Evolutionary conservation across 2,797 vertebrate species (phyloP).

Genomic region (Pogoniulus pusillus): DNA sequence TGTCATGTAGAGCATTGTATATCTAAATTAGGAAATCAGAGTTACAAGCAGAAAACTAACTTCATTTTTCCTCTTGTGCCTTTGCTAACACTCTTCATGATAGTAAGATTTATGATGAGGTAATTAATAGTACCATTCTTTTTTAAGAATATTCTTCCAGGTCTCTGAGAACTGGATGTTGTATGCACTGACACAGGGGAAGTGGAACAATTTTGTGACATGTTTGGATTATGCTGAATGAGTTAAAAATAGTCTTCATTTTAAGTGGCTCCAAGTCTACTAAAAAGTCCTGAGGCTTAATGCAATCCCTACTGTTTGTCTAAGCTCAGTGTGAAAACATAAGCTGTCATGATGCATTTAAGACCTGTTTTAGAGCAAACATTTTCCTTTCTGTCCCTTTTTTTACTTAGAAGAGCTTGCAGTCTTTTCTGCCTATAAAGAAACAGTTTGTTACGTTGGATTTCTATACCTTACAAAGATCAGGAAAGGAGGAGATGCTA

Average conservation of each 20-base stretch:
- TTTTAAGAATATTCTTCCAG: not conserved
- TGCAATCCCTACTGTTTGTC: conserved; percentile 12
- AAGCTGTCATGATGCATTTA: not conserved
- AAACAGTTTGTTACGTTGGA: not conserved
- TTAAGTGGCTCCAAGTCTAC: conserved; percentile 25
- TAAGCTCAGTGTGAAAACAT: not conserved
- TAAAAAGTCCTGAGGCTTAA: conserved; percentile 10
- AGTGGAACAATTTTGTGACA: not conserved
- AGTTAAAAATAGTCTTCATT: conserved; percentile 53
- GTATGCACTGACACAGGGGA: not conserved
- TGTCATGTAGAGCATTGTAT: not conserved
- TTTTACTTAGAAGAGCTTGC: not conserved
- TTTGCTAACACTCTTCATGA: not conserved
- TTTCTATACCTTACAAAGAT: not conserved
- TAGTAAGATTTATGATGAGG: not conserved
- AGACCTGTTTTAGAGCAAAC: not conserved
- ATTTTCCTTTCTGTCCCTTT: conserved; percentile 1
- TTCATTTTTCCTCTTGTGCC: not conserved
- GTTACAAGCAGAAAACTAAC: not conserved
- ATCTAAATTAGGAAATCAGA: not conserved
- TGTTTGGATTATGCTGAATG: conserved; percentile 15
- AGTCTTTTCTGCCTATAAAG: not conserved
- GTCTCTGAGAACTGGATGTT: not conserved
- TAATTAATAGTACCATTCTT: not conserved
- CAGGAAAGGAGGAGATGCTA: not conserved